Evolutionary conservation across 2,888 invertebrate genomes (phyloP).

Genomic region (Acrobasis suavella): DNA sequence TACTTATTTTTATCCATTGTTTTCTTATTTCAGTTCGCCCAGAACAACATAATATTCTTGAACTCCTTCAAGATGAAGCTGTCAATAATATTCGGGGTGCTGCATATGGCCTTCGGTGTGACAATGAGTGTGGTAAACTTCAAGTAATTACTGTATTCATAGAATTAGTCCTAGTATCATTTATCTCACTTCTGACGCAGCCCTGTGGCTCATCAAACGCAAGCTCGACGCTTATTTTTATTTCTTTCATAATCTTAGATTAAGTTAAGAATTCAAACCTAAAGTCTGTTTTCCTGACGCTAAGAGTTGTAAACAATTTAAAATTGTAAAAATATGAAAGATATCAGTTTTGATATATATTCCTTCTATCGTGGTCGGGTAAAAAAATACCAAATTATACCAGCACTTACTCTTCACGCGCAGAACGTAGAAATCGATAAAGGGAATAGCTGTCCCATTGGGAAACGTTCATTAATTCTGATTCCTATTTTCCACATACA

Average conservation of each 20-base stretch:
- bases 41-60: conserved; percentile 87
- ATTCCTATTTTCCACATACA: too few species aligned
- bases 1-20: background rate
- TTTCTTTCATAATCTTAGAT: background rate
- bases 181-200: conserved; percentile 23
- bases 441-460: too few species aligned
- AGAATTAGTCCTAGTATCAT: conserved; percentile 60
- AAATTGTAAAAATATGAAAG: too few species aligned
- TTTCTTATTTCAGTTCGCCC: conserved; percentile 70
- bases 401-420: too few species aligned
- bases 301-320: too few species aligned
- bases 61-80: conserved; percentile 90
- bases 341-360: too few species aligned
- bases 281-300: too few species aligned
- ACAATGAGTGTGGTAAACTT: conserved; percentile 84
- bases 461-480: too few species aligned
- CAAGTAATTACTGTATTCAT: conserved; percentile 82
- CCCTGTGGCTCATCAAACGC: background rate
- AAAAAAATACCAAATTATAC: too few species aligned
- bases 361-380: too few species aligned
- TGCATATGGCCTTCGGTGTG: conserved; percentile 89
- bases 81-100: conserved; percentile 87
- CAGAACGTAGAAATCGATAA: too few species aligned
- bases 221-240: conserved; percentile 15
- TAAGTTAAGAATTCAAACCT: too few species aligned